phyloP scores from a whole-genome alignment of 2,888 invertebrate species.

The Yponomeuta sedellus region DNA sequence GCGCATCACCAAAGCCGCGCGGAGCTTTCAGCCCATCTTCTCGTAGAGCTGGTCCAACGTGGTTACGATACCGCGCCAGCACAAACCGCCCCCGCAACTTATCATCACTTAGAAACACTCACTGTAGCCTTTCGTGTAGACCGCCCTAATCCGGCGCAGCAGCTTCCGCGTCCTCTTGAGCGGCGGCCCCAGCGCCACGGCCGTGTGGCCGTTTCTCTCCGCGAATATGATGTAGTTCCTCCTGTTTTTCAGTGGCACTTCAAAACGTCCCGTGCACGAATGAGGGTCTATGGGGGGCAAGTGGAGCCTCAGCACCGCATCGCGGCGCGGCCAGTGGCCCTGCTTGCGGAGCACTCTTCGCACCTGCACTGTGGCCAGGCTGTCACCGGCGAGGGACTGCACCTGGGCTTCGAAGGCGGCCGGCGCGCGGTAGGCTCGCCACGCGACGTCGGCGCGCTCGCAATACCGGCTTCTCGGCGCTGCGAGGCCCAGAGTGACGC shows the following conservation, averaged over 20 bases:
- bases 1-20: neutral
- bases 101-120: constrained; percentile 51
- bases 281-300: constrained; percentile 45
- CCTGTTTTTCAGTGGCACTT: constrained; percentile 63
- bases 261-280: constrained; percentile 64
- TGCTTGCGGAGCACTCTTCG: constrained; percentile 58
- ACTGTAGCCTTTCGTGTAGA: constrained; percentile 72
- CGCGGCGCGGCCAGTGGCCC: constrained; percentile 64
- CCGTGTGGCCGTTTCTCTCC: constrained; percentile 61
- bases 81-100: constrained; percentile 22
- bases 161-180: constrained; percentile 60
- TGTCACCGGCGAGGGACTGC: constrained; percentile 58
- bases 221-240: constrained; percentile 71
- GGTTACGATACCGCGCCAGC: constrained; percentile 25
- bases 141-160: constrained; percentile 63
- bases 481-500: constrained; percentile 48
- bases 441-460: constrained; percentile 73
- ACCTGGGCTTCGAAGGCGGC: constrained; percentile 71
- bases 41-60: constrained; percentile 33
- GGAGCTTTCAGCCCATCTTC: neutral
- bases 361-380: constrained; percentile 61
- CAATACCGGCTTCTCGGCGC: constrained; percentile 66
- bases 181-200: constrained; percentile 68
- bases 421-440: constrained; percentile 71
- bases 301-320: constrained; percentile 53